Percentiles rank a stretch among this genome's conserved stretches.
Conservation (phyloP, 1,140 invertebrate species). For the Macrocentrus cingulum region DNA sequence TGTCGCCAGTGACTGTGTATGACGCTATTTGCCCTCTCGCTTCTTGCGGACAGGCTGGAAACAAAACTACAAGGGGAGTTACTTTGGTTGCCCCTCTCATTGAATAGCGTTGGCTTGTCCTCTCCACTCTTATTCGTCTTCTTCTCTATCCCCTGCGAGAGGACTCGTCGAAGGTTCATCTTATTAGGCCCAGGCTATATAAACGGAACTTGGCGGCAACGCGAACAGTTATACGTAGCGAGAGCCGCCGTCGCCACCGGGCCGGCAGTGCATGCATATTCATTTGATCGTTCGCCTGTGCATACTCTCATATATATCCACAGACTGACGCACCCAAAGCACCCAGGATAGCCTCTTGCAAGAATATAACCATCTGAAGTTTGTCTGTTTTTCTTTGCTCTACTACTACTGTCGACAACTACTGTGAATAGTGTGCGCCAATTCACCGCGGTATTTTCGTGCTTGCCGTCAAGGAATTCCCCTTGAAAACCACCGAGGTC, state of each 20-base stretch:
- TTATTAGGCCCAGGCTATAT: slow-evolving; percentile 59
- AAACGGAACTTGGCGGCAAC: slow-evolving; percentile 52
- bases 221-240: slow-evolving; percentile 52
- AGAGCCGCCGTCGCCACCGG: slow-evolving; percentile 4
- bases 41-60: background rate
- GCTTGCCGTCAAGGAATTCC: no score
- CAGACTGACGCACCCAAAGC: background rate
- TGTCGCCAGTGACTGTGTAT: background rate
- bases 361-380: no score
- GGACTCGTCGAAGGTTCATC: slow-evolving; percentile 33
- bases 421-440: no score
- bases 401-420: no score
- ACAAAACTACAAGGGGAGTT: slow-evolving; percentile 3
- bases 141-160: background rate
- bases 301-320: background rate
- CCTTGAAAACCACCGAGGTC: background rate
- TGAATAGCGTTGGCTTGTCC: slow-evolving; percentile 6
- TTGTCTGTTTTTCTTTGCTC: no score
- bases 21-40: no score
- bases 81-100: slow-evolving; percentile 22
- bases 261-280: slow-evolving; percentile 34
- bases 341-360: no score
- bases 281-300: slow-evolving; percentile 20
- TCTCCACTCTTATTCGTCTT: slow-evolving; percentile 18
- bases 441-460: no score